Base-by-base conservation (phyloP, 2,888 invertebrate species). In the Mycalesis mineus region DNA sequence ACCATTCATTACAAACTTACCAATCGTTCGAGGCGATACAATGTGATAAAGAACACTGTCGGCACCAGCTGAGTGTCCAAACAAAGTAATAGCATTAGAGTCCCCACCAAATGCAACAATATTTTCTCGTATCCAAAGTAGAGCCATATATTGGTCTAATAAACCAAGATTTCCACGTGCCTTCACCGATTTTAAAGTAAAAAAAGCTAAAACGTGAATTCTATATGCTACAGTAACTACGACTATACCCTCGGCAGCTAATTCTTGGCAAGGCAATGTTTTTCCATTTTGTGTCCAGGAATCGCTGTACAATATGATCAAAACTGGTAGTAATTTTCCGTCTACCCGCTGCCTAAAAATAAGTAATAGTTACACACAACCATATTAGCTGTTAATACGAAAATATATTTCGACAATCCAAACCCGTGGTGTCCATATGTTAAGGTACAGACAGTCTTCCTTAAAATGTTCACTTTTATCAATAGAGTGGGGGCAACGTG, bases 371-470 rank as follows among this genome's bases (percentile, higher is more conserved):
- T 39, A 49, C 13, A 14, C n/a, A 13, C 22, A 49, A 0, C 28
- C 5, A 15, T 11, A 47, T 33, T 22, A 33, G 36, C 51, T 13
- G 50, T 11, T 33, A 9, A 48, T 50, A 50, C 14, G 41, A 39
- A 17, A 33, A 36, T 36, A 36, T 37, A 29, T 37, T 42, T 56
- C 1, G 47, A 33, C 13, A 8, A 50, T 22, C 40, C 37, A 48
- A 58, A 94, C 94, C 91, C 94, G 92, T 45, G 97, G 95, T 2
- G 95, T 93, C 96, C 97, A 98, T 63, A 98, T 93, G 74, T 97
- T 97, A 50, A 98, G 83, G 75, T 94, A 96, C n/a, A 98, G 91
- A 72, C 98, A 98, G 80, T 98, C 96, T 87, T 97, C 96, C 62
- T 86, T 91, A 68, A 71, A 83, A 36, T 77, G 76, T 40, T 69